These are phyloP conservation scores for Florisuga fusca DNA, from an alignment of 2,797 vertebrate species.

Conservation along the genomic window DNA sequence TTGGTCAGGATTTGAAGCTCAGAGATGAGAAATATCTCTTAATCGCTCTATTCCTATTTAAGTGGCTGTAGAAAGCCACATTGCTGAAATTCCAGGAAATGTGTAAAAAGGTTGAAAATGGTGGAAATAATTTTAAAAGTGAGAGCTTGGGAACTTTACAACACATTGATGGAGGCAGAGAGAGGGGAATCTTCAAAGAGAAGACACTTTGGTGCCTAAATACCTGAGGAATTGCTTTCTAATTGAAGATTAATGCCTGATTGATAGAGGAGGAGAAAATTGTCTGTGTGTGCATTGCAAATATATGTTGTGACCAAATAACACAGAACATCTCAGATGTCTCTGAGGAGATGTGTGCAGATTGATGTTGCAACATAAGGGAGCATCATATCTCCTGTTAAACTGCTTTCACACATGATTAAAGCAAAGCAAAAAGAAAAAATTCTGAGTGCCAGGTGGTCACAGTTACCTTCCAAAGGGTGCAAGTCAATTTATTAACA, in stretches of 20 bases:
- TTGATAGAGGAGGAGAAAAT: background rate
- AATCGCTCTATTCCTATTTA: background rate
- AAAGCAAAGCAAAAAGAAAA: background rate
- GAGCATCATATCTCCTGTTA: background rate
- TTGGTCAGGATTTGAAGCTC: background rate
- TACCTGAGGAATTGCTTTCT: background rate
- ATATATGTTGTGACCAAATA: background rate
- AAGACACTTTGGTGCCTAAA: background rate
- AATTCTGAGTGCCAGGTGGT: slow-evolving; percentile 6
- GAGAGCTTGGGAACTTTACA: background rate
- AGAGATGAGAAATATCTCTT: background rate
- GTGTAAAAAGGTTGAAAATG: background rate
- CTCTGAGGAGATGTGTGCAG: background rate
- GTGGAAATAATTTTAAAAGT: background rate
- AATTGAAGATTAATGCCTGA: background rate
- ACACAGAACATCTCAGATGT: background rate
- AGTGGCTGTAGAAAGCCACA: background rate
- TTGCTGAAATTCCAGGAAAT: background rate
- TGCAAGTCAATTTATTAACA: slow-evolving; percentile 41
- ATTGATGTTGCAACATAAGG: background rate
- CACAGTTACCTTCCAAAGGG: background rate
- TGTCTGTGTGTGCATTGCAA: background rate
- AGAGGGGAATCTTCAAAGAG: background rate
- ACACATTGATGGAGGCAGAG: background rate
- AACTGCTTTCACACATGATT: background rate